Percentiles rank a stretch among this genome's conserved stretches.
Evolutionary conservation across 1,140 invertebrate genomes (phyloP).

Genomic region (Nasonia vitripennis): DNA sequence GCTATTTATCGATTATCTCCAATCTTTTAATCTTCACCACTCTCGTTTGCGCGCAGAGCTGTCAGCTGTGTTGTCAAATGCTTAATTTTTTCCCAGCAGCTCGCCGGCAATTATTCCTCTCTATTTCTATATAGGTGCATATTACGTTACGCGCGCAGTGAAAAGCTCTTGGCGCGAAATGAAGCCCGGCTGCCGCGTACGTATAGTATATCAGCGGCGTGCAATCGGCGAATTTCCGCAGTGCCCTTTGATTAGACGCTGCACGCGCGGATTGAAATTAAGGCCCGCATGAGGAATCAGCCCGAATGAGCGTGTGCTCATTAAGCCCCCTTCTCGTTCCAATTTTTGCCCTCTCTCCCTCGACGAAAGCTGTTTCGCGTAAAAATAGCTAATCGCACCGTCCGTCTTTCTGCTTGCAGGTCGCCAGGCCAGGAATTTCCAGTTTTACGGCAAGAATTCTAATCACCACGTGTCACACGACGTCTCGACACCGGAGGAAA

Average conservation of each 20-base stretch:
- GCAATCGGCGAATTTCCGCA: not conserved
- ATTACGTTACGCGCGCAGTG: too few species aligned
- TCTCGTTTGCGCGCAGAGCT: not conserved
- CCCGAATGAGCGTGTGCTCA: not conserved
- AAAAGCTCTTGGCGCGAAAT: not conserved
- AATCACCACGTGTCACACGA: slow-evolving; percentile 62
- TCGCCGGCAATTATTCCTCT: slow-evolving; percentile 55
- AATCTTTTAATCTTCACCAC: not conserved
- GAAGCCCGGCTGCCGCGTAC: not conserved
- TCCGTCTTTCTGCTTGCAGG: slow-evolving; percentile 56
- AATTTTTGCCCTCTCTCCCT: not conserved
- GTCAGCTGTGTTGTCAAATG: slow-evolving; percentile 50
- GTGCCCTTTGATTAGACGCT: not conserved
- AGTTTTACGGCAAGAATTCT: slow-evolving; percentile 61
- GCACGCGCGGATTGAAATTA: not conserved
- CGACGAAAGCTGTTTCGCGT: not conserved
- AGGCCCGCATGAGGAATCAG: not conserved
- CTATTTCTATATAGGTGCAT: too few species aligned
- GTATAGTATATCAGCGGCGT: not conserved
- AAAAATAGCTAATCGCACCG: too few species aligned
- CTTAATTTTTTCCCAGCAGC: slow-evolving; percentile 58
- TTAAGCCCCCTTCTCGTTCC: not conserved
- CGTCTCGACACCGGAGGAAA: slow-evolving; percentile 55
- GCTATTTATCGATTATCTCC: slow-evolving; percentile 9
- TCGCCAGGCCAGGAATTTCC: slow-evolving; percentile 64